Conservation (phyloP, 2,888 invertebrate genomes). For the Hirtodrosophila alboralis region DNA sequence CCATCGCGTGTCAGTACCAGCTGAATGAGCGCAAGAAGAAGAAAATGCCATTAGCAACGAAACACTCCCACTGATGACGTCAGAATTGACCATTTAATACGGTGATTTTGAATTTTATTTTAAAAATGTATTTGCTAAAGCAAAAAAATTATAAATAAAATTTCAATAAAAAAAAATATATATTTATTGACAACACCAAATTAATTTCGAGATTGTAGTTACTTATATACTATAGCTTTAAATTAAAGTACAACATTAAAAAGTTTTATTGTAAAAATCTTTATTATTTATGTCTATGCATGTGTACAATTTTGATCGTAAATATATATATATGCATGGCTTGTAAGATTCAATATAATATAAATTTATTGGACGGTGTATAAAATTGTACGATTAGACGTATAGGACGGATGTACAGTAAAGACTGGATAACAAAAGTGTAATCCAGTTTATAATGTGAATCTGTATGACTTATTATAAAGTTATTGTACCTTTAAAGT, state of each 20-base stretch:
- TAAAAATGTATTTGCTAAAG: constrained; percentile 9
- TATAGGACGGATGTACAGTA: constrained; percentile 19
- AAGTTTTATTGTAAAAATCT: constrained; percentile 34
- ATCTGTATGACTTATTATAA: constrained; percentile 35
- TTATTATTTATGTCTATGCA: constrained; percentile 33
- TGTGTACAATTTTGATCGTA: constrained; percentile 29
- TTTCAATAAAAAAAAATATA: too few relatives aligned
- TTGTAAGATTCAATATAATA: constrained; percentile 29
- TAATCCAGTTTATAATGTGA: constrained; percentile 28
- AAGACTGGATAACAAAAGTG: constrained; percentile 10
- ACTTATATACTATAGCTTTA: too few relatives aligned
- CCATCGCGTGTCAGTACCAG: constrained; percentile 57
- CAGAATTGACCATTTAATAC: constrained; percentile 14
- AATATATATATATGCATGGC: constrained; percentile 34
- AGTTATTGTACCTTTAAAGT: constrained; percentile 40
- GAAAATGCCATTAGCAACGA: constrained; percentile 30
- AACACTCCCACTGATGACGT: constrained; percentile 22
- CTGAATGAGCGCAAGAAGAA: constrained; percentile 45
- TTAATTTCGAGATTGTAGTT: too few relatives aligned
- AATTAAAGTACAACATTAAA: neutral
- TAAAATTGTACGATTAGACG: constrained; percentile 25
- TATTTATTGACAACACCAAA: too few relatives aligned
- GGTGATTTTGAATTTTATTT: constrained; percentile 6
- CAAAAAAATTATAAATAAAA: too few relatives aligned
- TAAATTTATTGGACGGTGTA: constrained; percentile 38